phyloP scores from a whole-genome alignment of 2,888 invertebrate species.

The Eulithis testata region DNA sequence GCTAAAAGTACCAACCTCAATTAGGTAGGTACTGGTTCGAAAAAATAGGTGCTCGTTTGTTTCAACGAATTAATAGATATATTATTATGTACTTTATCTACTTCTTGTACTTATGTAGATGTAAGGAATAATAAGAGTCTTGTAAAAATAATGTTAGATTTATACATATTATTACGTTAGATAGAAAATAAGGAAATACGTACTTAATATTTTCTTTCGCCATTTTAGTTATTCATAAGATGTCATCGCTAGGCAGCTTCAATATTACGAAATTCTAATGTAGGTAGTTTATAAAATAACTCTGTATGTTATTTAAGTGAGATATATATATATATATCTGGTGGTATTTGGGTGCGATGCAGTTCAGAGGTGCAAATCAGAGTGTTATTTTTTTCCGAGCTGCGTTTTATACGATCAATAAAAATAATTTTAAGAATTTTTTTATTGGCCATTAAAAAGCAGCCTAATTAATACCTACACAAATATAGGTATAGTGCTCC shows the following conservation, averaged over 20 bases:
- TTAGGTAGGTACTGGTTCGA: conserved; percentile 1
- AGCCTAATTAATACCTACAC: not conserved
- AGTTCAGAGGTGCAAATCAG: not conserved
- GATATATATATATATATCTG: conserved; percentile 1
- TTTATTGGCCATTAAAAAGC: too few relatives aligned
- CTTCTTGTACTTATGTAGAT: conserved; percentile 21
- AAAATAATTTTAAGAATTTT: too few relatives aligned
- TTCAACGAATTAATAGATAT: conserved; percentile 25
- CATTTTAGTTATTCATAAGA: conserved; percentile 19
- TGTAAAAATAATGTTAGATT: conserved; percentile 27
- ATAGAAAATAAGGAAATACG: conserved; percentile 17
- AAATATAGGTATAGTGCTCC: not conserved
- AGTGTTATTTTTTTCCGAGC: too few relatives aligned
- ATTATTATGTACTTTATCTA: not conserved
- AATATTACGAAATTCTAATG: not conserved
- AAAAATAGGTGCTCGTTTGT: conserved; percentile 27
- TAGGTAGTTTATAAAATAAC: not conserved
- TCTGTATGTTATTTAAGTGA: not conserved
- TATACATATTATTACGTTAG: conserved; percentile 19
- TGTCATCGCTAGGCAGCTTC: conserved; percentile 2
- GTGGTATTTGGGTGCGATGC: conserved; percentile 5
- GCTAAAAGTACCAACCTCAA: conserved; percentile 3
- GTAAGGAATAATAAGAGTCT: conserved; percentile 16
- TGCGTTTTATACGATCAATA: too few relatives aligned
- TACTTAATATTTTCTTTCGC: conserved; percentile 20